Conservation (phyloP, 2,113 vertebrate genomes). For the Microtus pennsylvanicus region DNA sequence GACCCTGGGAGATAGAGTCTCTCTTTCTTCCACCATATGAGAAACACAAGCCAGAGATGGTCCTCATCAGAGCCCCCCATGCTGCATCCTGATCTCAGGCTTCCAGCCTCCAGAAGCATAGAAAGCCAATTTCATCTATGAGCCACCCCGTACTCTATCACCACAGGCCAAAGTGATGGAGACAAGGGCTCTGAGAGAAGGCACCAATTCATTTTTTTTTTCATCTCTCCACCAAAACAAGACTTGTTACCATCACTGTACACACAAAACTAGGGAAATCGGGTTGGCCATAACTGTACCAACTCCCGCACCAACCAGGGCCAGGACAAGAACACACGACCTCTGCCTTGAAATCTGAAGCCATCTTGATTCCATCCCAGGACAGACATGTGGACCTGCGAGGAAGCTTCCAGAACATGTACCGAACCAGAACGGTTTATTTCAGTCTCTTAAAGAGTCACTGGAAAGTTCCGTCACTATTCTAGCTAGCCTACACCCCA, state of each 20-base stretch:
- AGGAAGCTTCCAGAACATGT: neutral
- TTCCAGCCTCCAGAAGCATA: neutral
- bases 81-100: neutral
- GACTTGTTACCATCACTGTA: no score
- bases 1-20: neutral
- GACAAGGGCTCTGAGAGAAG: neutral
- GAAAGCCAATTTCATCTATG: neutral
- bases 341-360: neutral
- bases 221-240: neutral
- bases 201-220: neutral
- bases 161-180: neutral
- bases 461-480: slow-evolving; percentile 75
- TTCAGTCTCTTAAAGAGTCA: slow-evolving; percentile 57
- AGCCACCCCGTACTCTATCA: neutral
- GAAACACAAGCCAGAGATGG: neutral
- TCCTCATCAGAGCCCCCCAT: neutral
- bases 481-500: slow-evolving; percentile 75
- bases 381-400: fast-evolving
- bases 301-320: neutral
- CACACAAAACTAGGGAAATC: neutral
- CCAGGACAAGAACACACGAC: neutral
- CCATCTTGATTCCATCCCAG: neutral
- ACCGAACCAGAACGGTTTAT: neutral
- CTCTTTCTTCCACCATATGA: neutral
- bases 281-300: neutral